These are phyloP conservation scores for Cardiocondyla obscurior DNA, from an alignment of 1,140 invertebrate species.

Conservation along the genomic window DNA sequence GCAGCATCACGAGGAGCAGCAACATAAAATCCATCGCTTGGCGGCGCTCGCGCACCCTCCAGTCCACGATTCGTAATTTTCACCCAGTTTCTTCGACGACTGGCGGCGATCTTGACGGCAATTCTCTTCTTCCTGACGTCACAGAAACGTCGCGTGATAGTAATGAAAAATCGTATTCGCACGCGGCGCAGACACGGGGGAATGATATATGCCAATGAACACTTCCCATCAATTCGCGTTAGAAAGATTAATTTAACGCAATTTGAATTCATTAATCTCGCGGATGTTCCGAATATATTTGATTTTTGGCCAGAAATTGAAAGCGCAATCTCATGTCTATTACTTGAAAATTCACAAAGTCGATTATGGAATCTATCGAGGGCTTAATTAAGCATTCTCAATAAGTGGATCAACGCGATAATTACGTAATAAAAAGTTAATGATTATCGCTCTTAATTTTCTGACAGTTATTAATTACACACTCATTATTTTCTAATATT, in stretches of 20 bases:
- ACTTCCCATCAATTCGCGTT: not conserved
- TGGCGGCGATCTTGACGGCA: not conserved
- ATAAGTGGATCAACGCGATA: not conserved
- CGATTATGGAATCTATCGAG: not conserved
- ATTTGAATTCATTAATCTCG: not conserved
- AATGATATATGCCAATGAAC: not conserved
- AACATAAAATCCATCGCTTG: slow-evolving; percentile 77
- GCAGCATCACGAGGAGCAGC: slow-evolving; percentile 72
- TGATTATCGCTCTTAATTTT: not conserved
- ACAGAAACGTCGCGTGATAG: slow-evolving; percentile 6
- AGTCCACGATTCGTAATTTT: slow-evolving; percentile 37
- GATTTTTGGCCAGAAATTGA: not conserved
- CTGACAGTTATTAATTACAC: not conserved
- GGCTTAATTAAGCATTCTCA: not conserved
- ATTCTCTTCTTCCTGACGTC: slow-evolving; percentile 16
- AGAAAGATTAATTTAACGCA: not conserved
- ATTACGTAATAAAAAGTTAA: slow-evolving; percentile 10
- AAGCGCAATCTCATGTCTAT: not conserved
- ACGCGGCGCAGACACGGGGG: not conserved
- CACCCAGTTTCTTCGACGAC: not conserved
- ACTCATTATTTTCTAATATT: not conserved
- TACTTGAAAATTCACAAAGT: not conserved
- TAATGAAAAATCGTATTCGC: not conserved
- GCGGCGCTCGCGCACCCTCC: slow-evolving; percentile 29
- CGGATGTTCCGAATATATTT: not conserved